Conservation (phyloP, 2,888 invertebrate species). For the Campaea margaritaria region DNA sequence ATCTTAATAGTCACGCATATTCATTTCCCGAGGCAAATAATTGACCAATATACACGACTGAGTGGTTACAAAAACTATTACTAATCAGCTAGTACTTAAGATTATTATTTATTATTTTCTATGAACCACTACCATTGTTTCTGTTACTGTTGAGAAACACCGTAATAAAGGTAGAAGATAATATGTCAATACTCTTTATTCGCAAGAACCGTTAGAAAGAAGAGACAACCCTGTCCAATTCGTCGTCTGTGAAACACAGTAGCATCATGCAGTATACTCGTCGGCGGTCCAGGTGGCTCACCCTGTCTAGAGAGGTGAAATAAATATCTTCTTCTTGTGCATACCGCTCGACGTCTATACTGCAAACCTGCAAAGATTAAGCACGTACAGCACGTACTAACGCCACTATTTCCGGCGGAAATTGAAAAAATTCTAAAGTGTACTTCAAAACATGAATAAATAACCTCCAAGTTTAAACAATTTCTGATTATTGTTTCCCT, state of each 20-base stretch:
- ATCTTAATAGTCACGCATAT: too few relatives aligned
- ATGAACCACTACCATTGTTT: background rate
- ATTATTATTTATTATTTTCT: too few relatives aligned
- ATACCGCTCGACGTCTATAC: constrained; percentile 64
- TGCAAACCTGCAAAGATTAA: constrained; percentile 59
- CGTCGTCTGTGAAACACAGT: constrained; percentile 76
- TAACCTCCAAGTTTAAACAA: too few relatives aligned
- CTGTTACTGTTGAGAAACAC: background rate
- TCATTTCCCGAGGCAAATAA: too few relatives aligned
- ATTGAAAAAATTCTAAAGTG: too few relatives aligned
- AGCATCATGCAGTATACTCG: constrained; percentile 75
- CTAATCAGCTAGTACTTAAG: too few relatives aligned
- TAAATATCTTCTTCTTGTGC: constrained; percentile 68
- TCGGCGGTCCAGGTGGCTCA: constrained; percentile 66
- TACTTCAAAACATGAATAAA: too few relatives aligned
- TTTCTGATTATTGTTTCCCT: too few relatives aligned
- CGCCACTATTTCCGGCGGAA: too few relatives aligned
- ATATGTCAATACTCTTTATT: background rate
- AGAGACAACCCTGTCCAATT: constrained; percentile 70
- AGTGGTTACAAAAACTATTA: too few relatives aligned
- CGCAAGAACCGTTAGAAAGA: constrained; percentile 56
- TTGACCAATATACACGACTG: too few relatives aligned
- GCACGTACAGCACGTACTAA: background rate
- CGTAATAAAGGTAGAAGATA: background rate
- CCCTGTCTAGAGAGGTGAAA: constrained; percentile 52